Evolutionary conservation across 2,888 invertebrate species (phyloP).

Genomic region (Rhorus exstirpatorius): DNA sequence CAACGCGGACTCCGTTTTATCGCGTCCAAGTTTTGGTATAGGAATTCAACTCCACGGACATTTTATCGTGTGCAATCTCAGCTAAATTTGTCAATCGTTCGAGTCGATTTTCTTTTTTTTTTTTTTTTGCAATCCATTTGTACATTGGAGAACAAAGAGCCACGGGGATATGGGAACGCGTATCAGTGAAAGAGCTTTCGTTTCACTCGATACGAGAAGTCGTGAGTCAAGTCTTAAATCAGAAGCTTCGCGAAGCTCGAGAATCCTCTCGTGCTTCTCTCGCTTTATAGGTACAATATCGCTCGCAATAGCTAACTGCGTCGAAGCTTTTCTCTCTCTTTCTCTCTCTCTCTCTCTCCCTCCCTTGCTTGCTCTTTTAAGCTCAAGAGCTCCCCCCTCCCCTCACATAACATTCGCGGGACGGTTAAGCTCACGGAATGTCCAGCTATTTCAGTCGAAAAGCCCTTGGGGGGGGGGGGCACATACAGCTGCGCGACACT

Average conservation of each 20-base stretch:
- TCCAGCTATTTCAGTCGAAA: conserved; percentile 77
- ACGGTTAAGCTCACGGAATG: conserved; percentile 77
- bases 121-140: too few species aligned
- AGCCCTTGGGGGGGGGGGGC: conserved; percentile 41
- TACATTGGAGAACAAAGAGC: not conserved
- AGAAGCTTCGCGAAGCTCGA: conserved; percentile 61
- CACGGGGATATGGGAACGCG: not conserved
- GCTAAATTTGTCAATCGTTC: too few species aligned
- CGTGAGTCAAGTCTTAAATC: too few species aligned
- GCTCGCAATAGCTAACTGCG: conserved; percentile 52
- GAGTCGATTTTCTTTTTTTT: too few species aligned
- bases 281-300: conserved; percentile 71
- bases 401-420: conserved; percentile 55
- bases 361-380: conserved; percentile 9
- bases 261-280: conserved; percentile 61
- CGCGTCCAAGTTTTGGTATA: too few species aligned
- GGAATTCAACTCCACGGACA: too few species aligned
- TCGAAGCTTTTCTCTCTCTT: conserved; percentile 49
- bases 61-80: too few species aligned
- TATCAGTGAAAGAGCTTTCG: conserved; percentile 16
- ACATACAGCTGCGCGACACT: conserved; percentile 67
- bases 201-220: too few species aligned
- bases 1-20: too few species aligned
- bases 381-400: conserved; percentile 42
- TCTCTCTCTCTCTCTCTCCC: not conserved